Conservation (phyloP, 2,113 vertebrate species). For the Colossoma macropomum region DNA sequence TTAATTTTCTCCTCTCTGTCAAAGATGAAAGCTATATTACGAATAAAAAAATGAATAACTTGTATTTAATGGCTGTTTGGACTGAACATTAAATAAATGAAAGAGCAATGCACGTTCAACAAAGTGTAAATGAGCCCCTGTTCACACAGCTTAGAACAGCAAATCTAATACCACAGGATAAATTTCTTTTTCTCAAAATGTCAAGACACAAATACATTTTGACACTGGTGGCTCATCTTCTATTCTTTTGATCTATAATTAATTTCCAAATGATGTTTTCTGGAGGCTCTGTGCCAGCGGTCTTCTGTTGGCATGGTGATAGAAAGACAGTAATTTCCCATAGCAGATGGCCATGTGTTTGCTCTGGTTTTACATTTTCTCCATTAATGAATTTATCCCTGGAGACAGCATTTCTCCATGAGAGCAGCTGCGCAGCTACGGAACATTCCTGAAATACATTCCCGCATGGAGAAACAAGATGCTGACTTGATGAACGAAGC, state of each 20-base stretch:
- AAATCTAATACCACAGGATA: no score
- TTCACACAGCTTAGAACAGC: no score
- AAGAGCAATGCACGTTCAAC: no score
- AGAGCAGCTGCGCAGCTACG: conserved; percentile 64
- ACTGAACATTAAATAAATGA: no score
- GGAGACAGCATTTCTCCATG: conserved; percentile 56
- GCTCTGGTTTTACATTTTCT: conserved; percentile 62
- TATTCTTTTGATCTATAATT: not conserved
- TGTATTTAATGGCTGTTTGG: no score
- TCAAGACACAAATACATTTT: not conserved
- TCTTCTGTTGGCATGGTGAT: conserved; percentile 7
- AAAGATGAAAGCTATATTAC: no score
- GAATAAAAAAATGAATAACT: no score
- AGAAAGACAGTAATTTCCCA: not conserved
- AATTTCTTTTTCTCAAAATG: no score
- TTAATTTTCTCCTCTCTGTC: no score
- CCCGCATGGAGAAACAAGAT: conserved; percentile 9
- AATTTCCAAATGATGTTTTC: conserved; percentile 4
- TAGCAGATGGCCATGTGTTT: conserved; percentile 16
- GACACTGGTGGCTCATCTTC: not conserved
- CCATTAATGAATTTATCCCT: conserved; percentile 66
- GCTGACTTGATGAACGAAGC: conserved; percentile 25
- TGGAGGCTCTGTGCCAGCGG: not conserved
- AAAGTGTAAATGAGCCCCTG: no score
- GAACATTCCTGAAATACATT: conserved; percentile 31